Percentiles rank a stretch among this genome's conserved stretches.
phyloP scores from a whole-genome alignment of 2,113 vertebrate species.

The Nestor notabilis region DNA sequence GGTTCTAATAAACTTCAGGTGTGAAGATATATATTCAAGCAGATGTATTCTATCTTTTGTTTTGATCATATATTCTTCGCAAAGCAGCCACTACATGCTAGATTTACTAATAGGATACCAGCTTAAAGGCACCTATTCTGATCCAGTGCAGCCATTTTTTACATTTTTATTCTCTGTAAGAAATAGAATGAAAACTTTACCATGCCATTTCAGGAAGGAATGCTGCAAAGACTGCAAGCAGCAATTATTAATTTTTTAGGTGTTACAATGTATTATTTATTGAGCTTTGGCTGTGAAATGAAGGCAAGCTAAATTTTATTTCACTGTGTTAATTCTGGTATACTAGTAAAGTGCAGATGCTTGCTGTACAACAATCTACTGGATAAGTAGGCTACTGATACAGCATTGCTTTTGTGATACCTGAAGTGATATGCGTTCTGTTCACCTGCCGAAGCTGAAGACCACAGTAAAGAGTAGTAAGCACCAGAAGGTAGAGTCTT shows the following conservation, averaged over 20 bases:
- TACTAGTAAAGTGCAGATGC: neutral
- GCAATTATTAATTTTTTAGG: conserved; percentile 16
- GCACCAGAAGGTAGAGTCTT: neutral
- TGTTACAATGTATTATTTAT: neutral
- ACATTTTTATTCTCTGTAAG: neutral
- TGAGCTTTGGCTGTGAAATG: neutral
- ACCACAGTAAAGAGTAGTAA: neutral
- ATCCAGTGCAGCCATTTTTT: neutral
- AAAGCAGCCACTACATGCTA: neutral
- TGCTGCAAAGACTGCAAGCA: neutral
- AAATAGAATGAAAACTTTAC: neutral
- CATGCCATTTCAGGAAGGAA: neutral
- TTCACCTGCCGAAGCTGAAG: neutral
- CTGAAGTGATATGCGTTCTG: neutral
- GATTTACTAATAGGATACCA: neutral
- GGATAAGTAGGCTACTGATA: neutral
- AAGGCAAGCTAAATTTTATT: neutral
- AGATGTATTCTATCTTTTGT: neutral
- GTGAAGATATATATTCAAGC: neutral
- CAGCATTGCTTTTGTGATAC: neutral
- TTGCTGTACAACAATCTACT: neutral
- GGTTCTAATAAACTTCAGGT: neutral
- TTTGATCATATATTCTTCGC: neutral
- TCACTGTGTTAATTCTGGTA: neutral
- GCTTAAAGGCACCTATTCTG: neutral